phyloP scores from a whole-genome alignment of 1,140 invertebrate genomes.

The Agrypnia vestita region DNA sequence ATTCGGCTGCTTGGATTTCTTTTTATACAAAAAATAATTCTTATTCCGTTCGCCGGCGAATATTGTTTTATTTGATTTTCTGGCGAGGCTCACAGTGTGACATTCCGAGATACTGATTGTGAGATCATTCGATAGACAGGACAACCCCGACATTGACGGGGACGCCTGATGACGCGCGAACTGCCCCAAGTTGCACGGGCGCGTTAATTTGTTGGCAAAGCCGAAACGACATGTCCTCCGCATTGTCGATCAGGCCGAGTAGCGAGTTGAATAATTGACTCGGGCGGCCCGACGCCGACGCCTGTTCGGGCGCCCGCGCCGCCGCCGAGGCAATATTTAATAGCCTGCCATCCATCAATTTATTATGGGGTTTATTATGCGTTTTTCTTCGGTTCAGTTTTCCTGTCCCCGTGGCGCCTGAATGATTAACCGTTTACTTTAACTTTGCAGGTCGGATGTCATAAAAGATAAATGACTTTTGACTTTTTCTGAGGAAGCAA shows the following conservation, averaged over 20 bases:
- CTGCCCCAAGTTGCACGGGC: too few species aligned
- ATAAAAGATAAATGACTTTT: slow-evolving; percentile 56
- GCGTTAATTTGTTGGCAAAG: too few species aligned
- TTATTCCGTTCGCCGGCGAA: too few species aligned
- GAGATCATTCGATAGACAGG: too few species aligned
- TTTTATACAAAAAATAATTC: too few species aligned
- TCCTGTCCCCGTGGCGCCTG: slow-evolving; percentile 33
- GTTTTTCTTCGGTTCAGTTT: slow-evolving; percentile 51
- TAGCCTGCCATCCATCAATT: slow-evolving; percentile 44
- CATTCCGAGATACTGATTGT: too few species aligned
- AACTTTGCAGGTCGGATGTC: slow-evolving; percentile 58
- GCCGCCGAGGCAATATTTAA: slow-evolving; percentile 39
- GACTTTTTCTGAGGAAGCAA: slow-evolving; percentile 48
- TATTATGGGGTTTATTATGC: slow-evolving; percentile 52
- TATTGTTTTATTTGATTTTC: too few species aligned
- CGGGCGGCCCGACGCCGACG: background rate
- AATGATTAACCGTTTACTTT: slow-evolving; percentile 57
- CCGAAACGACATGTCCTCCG: too few species aligned
- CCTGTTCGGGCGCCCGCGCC: background rate
- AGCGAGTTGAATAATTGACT: slow-evolving; percentile 12
- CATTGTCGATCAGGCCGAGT: background rate
- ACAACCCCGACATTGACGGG: too few species aligned
- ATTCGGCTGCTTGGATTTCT: too few species aligned
- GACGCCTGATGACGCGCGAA: too few species aligned
- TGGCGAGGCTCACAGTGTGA: too few species aligned